Evolutionary conservation across 2,888 invertebrate species (phyloP).

Genomic region (Perdita meconis): DNA sequence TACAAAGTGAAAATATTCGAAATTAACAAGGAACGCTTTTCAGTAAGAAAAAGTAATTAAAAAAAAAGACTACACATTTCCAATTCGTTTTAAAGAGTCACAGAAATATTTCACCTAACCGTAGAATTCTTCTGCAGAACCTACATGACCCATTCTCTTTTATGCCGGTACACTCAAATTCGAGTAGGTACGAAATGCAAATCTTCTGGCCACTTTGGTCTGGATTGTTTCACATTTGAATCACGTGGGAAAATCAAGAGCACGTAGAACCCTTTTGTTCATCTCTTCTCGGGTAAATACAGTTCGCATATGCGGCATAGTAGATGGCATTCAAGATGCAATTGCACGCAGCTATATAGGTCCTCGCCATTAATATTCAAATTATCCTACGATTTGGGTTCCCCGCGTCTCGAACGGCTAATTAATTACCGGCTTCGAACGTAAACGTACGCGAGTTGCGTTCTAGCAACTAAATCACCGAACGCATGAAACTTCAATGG

Average conservation of each 20-base stretch:
- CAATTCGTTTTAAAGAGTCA: no score
- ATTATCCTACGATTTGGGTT: constrained; percentile 25
- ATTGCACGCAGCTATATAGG: neutral
- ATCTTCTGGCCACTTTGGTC: neutral
- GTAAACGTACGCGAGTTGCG: no score
- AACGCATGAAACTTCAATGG: neutral
- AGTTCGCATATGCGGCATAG: neutral
- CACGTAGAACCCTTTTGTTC: neutral
- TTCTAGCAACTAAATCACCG: no score
- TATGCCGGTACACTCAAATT: no score
- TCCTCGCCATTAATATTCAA: constrained; percentile 29
- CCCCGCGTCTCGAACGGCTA: constrained; percentile 1
- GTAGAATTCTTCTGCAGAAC: no score
- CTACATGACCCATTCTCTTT: no score
- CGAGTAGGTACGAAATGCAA: constrained; percentile 23
- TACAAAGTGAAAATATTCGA: no score
- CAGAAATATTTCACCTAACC: no score
- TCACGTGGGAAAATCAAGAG: constrained; percentile 30
- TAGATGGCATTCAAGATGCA: neutral
- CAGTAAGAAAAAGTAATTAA: no score
- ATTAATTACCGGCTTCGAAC: no score
- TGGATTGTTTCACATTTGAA: constrained; percentile 17
- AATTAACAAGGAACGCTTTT: no score
- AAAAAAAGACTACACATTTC: no score
- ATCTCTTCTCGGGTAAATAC: constrained; percentile 4